Conservation (phyloP, 2,113 vertebrate genomes). For the Larimichthys crocea region DNA sequence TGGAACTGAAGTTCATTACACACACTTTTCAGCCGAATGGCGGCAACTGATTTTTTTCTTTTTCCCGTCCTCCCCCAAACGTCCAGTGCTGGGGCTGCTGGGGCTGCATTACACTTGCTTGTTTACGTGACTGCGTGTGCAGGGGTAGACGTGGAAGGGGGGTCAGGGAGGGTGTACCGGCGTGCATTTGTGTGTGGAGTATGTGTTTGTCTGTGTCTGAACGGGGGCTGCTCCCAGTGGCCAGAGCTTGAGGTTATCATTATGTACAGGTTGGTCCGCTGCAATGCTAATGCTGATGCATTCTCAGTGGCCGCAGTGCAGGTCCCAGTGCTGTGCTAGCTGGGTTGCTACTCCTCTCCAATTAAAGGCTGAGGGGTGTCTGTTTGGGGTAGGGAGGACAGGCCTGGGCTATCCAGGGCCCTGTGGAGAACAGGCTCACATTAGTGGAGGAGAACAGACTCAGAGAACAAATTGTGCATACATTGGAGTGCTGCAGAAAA, state of each 20-base stretch:
- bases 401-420: constrained; percentile 53
- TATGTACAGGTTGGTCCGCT: constrained; percentile 74
- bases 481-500: constrained; percentile 40
- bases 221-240: constrained; percentile 66
- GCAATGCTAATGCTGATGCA: constrained; percentile 80
- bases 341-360: constrained; percentile 74
- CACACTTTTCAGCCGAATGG: constrained; percentile 74
- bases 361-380: constrained; percentile 75
- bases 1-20: constrained; percentile 84
- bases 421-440: constrained; percentile 64
- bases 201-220: constrained; percentile 23
- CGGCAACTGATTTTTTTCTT: constrained; percentile 54
- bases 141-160: constrained; percentile 26
- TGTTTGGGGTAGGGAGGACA: constrained; percentile 67
- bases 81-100: constrained; percentile 70
- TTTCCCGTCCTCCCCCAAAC: constrained; percentile 33
- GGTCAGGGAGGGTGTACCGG: constrained; percentile 29
- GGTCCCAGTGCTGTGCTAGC: constrained; percentile 69
- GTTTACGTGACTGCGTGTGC: constrained; percentile 75
- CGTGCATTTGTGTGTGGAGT: constrained; percentile 28
- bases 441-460: constrained; percentile 69
- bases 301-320: constrained; percentile 73
- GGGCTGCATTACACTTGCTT: constrained; percentile 69
- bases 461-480: constrained; percentile 65
- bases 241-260: constrained; percentile 81